Evolutionary conservation across 2,113 vertebrate genomes (phyloP).

Genomic region (Dromiciops gliroides): DNA sequence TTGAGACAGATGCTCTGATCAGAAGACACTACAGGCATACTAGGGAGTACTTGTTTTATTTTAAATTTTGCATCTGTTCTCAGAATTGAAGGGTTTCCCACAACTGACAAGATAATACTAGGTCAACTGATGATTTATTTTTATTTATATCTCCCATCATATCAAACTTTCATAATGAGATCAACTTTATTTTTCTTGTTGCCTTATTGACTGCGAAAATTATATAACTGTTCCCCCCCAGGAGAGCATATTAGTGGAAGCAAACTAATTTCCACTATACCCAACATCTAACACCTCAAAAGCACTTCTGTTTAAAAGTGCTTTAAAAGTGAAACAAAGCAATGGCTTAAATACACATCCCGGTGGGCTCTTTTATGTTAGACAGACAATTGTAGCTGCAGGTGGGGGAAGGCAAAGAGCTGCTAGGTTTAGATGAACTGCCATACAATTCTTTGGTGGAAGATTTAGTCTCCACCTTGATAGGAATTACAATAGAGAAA

Average conservation of each 20-base stretch:
- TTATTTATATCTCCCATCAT: background rate
- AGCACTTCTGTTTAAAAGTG: conserved; percentile 14
- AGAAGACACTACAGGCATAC: conserved; percentile 24
- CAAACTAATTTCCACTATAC: conserved; percentile 26
- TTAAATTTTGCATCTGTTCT: conserved; percentile 49
- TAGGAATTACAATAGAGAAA: conserved; percentile 48
- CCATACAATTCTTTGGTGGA: background rate
- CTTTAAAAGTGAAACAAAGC: conserved; percentile 21
- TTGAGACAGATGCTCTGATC: conserved; percentile 21
- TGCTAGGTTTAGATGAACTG: background rate
- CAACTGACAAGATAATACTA: background rate
- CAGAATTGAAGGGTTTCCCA: conserved; percentile 30
- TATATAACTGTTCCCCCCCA: background rate
- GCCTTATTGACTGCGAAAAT: conserved; percentile 26
- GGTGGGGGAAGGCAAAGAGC: background rate
- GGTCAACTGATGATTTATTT: background rate
- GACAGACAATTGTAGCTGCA: background rate
- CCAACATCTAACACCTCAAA: conserved; percentile 16
- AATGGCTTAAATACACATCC: background rate
- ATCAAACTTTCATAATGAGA: conserved; percentile 7
- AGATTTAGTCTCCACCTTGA: conserved; percentile 2
- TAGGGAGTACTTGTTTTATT: background rate
- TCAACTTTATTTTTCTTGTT: background rate
- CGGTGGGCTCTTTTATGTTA: background rate
- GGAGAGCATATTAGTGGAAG: conserved; percentile 14